A percentile compares a stretch with the other conserved stretches of the same genome.
These are phyloP conservation scores for Cabera pusaria DNA, from an alignment of 2,888 invertebrate species.

Conservation along the genomic window DNA sequence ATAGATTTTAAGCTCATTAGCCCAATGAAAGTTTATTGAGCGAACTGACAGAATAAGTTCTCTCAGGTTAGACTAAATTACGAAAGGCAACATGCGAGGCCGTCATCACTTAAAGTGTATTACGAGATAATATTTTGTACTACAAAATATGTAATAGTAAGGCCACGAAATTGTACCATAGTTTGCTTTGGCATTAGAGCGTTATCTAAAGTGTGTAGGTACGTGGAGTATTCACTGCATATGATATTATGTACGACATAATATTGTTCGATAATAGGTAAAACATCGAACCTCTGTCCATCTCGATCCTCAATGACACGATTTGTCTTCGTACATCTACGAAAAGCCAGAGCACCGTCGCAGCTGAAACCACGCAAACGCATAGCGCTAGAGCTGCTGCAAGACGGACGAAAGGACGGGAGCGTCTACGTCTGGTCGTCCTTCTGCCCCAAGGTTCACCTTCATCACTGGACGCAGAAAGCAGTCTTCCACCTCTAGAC, in stretches of 20 bases:
- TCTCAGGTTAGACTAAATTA: constrained; percentile 1
- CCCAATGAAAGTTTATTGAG: constrained; percentile 1
- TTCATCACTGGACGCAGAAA: constrained; percentile 84
- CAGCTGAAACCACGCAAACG: constrained; percentile 85
- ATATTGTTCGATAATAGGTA: background rate
- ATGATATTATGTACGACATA: too few relatives aligned
- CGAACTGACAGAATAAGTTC: background rate
- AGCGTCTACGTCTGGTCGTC: constrained; percentile 60
- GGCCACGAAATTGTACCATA: too few relatives aligned
- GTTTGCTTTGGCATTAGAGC: too few relatives aligned
- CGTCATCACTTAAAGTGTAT: background rate
- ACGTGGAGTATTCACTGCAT: too few relatives aligned
- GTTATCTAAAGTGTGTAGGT: too few relatives aligned
- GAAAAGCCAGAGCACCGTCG: constrained; percentile 87
- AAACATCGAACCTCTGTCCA: constrained; percentile 84
- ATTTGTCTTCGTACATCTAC: constrained; percentile 87
- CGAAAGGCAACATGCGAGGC: constrained; percentile 8
- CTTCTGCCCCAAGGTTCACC: constrained; percentile 81
- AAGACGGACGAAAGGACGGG: constrained; percentile 81
- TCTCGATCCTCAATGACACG: constrained; percentile 84
- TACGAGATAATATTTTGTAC: too few relatives aligned
- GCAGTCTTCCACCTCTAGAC: constrained; percentile 79
- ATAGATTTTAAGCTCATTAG: background rate
- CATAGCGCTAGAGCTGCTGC: constrained; percentile 85
- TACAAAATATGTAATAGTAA: too few relatives aligned